These are phyloP conservation scores for Athalia circularis DNA, from an alignment of 2,888 invertebrate genomes.

Conservation along the genomic window DNA sequence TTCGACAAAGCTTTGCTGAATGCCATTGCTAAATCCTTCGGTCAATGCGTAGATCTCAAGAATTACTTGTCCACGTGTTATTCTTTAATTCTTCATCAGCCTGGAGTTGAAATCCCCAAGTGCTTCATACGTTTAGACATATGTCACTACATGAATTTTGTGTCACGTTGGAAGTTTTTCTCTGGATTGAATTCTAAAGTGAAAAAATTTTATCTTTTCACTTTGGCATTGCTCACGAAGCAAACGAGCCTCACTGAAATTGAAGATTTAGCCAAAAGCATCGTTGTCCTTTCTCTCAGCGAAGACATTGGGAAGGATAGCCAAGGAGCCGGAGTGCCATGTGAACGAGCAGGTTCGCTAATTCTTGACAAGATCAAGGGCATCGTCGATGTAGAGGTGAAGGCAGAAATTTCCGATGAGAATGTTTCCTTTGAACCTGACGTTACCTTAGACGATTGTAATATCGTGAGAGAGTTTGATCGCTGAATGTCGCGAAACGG, in stretches of 20 bases:
- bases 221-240: conserved; percentile 26
- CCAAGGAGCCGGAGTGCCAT: conserved; percentile 14
- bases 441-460: conserved; percentile 9
- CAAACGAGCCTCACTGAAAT: conserved; percentile 22
- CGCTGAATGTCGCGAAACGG: conserved; percentile 20
- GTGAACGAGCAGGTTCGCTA: background rate
- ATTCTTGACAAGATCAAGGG: conserved; percentile 14
- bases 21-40: conserved; percentile 6
- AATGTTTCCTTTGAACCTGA: conserved; percentile 16
- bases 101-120: background rate
- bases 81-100: background rate
- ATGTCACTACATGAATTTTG: background rate
- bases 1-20: conserved; percentile 4
- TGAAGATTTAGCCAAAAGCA: conserved; percentile 26
- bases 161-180: conserved; percentile 12
- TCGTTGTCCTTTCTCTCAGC: conserved; percentile 30
- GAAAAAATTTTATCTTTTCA: conserved; percentile 16
- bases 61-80: conserved; percentile 12
- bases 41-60: background rate
- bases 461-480: conserved; percentile 20
- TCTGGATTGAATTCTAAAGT: background rate
- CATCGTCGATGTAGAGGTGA: conserved; percentile 14
- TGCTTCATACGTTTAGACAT: conserved; percentile 4
- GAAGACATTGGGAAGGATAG: conserved; percentile 18
- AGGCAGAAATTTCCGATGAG: conserved; percentile 19